Evolutionary conservation across 2,888 invertebrate species (phyloP), one percentile per base, ranked within the genome.

Genomic region (Agriopis leucophaearia): DNA sequence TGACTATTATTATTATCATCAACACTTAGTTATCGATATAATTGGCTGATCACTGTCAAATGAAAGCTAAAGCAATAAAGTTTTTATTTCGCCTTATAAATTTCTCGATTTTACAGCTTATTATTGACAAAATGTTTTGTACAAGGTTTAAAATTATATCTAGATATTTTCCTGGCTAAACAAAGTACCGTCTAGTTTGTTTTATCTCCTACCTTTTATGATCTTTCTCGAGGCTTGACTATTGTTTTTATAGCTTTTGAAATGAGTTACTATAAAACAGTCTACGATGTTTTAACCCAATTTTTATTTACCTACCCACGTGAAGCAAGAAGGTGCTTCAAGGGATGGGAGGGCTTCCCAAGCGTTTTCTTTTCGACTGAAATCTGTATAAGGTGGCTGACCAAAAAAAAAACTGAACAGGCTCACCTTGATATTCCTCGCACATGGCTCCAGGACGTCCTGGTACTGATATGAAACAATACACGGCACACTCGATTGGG

Each of bases 161-260:
- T n/a, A 40, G 18, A 57, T 44, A 57, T 48, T 48, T 65, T 60
- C 36, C 36, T 50, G n/a, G n/a, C 27, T 48, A 50, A 50, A 50
- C 50, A 55, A 60, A 55, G 45, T 40, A 35, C n/a, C 16, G 42
- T 18, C 15, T 38, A 58, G 57, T 64, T 57, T 57, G 47, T 57
- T 66, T 62, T 62, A 58, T 47, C 45, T 62, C 48, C 16, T 45
- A 66, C 52, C 57, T 66, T 66, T 66, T 62, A 58, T 57, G 57
- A 52, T 38, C 44, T 27, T 15, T 45, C 57, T 47, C n/a, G 47
- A 40, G 27, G 8, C 50, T 42, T 50, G 45, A 55, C 27, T 42
- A 58, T 62, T 54, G 55, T 50, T 60, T 68, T 68, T 64, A 63
- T 64, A 64, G 38, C 63, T 60, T 55, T 64, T 59, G 16, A 50